Percentiles rank a stretch among this genome's conserved stretches.
phyloP scores from a whole-genome alignment of 2,113 vertebrate species.

The Blennius ocellaris region DNA sequence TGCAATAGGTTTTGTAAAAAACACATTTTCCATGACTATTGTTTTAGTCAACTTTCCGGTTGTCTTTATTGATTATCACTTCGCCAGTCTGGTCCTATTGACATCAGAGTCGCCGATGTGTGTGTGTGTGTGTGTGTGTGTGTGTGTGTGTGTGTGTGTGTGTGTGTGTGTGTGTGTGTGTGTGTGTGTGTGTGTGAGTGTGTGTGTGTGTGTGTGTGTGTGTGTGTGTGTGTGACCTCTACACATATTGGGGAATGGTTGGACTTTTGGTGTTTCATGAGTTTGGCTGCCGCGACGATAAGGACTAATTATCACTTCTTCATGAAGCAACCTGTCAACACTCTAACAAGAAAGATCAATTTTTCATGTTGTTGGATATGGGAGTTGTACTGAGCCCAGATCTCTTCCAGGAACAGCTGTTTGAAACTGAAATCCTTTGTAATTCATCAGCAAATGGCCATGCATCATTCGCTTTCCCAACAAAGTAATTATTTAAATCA shows the following conservation, averaged over 20 bases:
- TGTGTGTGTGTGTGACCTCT: no score
- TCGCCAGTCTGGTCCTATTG: no score
- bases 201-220: no score
- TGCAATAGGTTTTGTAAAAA: no score
- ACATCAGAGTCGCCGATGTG: no score
- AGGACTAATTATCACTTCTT: slow-evolving; percentile 4
- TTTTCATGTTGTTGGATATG: slow-evolving; percentile 6
- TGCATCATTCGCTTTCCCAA: background rate
- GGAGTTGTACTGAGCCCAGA: background rate
- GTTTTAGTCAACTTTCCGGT: background rate
- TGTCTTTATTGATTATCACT: slow-evolving; percentile 33
- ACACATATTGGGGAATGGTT: slow-evolving; percentile 33
- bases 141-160: no score
- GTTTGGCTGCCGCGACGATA: slow-evolving; percentile 21
- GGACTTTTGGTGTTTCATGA: slow-evolving; percentile 31
- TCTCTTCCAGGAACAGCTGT: slow-evolving; percentile 10
- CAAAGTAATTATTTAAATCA: slow-evolving; percentile 1
- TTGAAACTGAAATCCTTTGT: background rate
- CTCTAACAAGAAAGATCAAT: slow-evolving; percentile 1
- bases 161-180: no score
- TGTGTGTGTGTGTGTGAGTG: no score
- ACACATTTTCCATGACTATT: no score
- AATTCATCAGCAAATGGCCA: slow-evolving; percentile 16
- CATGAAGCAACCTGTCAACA: background rate
- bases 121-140: no score